Evolutionary conservation across 2,797 vertebrate genomes (phyloP).

Genomic region (Anabacerthia variegaticeps): DNA sequence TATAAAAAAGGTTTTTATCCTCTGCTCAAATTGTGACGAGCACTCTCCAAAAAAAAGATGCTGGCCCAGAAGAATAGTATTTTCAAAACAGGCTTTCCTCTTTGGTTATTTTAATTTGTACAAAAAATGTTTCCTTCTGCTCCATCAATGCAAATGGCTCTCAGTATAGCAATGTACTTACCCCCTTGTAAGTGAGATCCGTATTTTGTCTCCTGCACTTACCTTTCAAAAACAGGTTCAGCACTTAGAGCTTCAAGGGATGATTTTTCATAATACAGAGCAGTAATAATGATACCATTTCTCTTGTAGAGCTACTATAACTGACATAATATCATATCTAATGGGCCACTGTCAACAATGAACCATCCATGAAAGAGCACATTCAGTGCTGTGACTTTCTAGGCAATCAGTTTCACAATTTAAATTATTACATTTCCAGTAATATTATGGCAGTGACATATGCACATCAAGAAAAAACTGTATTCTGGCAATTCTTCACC

Average conservation of each 20-base stretch:
- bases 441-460: slow-evolving; percentile 21
- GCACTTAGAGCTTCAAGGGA: background rate
- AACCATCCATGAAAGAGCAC: background rate
- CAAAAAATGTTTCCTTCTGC: background rate
- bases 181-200: background rate
- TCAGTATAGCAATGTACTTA: background rate
- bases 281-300: background rate
- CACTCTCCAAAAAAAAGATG: background rate
- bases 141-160: background rate
- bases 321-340: background rate
- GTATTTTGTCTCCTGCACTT: background rate
- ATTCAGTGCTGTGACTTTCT: background rate
- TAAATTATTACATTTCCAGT: slow-evolving; percentile 19
- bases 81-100: background rate
- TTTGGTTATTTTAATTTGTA: background rate
- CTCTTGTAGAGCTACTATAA: background rate
- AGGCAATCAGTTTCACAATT: slow-evolving; percentile 28
- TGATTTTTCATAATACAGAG: background rate
- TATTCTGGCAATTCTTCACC: background rate
- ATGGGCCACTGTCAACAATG: slow-evolving; percentile 17
- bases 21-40: background rate
- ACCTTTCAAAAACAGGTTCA: background rate
- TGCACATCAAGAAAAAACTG: background rate
- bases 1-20: background rate
- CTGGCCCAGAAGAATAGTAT: background rate